Percentiles rank a stretch among this genome's conserved stretches.
Evolutionary conservation across 1,140 invertebrate species (phyloP).

Genomic region (Oryzaephilus surinamensis): DNA sequence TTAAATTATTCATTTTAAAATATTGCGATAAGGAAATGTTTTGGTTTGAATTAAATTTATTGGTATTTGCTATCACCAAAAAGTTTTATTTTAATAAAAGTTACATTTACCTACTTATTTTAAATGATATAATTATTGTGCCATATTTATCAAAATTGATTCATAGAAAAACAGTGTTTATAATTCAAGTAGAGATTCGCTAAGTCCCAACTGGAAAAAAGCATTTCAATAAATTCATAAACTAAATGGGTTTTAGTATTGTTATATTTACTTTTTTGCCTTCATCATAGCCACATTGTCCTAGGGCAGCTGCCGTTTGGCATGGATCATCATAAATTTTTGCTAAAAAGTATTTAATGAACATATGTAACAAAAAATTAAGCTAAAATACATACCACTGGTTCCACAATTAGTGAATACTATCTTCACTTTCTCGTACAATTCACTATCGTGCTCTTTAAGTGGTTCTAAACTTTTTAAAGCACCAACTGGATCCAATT

Average conservation of each 20-base stretch:
- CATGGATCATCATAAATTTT: conserved; percentile 2
- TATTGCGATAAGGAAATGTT: not conserved
- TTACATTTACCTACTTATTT: not conserved
- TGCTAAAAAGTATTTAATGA: conserved; percentile 2
- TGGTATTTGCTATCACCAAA: not conserved
- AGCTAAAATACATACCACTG: not conserved
- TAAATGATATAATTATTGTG: not conserved
- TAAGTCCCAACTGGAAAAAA: conserved; percentile 1
- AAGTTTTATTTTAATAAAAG: not conserved
- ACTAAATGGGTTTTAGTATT: no score
- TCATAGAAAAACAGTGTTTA: not conserved
- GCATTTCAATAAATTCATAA: not conserved
- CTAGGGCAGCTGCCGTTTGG: conserved; percentile 1
- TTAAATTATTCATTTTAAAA: conserved; percentile 35
- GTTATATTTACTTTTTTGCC: conserved; percentile 10
- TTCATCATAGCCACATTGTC: conserved; percentile 6
- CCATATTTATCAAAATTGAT: not conserved
- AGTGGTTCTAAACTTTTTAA: conserved; percentile 7
- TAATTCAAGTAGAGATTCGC: not conserved
- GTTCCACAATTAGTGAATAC: conserved; percentile 3
- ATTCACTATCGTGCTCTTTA: conserved; percentile 7
- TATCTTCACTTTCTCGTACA: conserved; percentile 8
- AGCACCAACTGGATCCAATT: conserved; percentile 2
- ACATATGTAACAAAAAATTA: not conserved
- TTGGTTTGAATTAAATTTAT: not conserved